phyloP scores from a whole-genome alignment of 2,113 vertebrate genomes.

The Paradoxurus hermaphroditus region DNA sequence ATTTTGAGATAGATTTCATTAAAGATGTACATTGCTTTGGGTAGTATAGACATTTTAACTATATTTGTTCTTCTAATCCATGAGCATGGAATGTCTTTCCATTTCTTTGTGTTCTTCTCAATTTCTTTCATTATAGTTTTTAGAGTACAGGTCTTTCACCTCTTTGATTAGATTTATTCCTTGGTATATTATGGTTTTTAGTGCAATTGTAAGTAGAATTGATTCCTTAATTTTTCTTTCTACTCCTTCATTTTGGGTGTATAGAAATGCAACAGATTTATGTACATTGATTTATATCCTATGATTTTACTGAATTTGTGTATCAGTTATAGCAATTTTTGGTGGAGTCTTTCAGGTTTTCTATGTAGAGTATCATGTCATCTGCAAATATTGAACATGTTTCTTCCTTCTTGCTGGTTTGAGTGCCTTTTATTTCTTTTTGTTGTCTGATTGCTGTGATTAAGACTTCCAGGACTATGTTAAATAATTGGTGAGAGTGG shows the following conservation, averaged over 20 bases:
- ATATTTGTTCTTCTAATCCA: not conserved
- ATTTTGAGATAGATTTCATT: not conserved
- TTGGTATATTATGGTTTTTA: not conserved
- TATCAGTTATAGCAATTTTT: not conserved
- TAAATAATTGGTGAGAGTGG: not conserved
- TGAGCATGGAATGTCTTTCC: not conserved
- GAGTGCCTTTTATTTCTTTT: not conserved
- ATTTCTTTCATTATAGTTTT: not conserved
- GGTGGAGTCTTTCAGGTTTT: not conserved
- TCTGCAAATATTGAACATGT: not conserved
- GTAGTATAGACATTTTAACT: not conserved
- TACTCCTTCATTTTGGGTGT: not conserved
- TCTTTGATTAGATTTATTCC: not conserved
- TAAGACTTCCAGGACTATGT: not conserved
- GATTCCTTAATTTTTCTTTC: not conserved
- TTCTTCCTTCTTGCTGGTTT: not conserved
- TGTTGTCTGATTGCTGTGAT: not conserved
- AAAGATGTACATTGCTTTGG: not conserved
- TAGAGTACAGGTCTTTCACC: not conserved
- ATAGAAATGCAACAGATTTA: not conserved
- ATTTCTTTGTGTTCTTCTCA: not conserved
- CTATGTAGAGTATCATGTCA: not conserved
- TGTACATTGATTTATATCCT: not conserved
- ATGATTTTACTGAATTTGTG: not conserved
- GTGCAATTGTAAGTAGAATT: not conserved